Conservation (phyloP, 2,113 vertebrate genomes). For the Pica pica region DNA sequence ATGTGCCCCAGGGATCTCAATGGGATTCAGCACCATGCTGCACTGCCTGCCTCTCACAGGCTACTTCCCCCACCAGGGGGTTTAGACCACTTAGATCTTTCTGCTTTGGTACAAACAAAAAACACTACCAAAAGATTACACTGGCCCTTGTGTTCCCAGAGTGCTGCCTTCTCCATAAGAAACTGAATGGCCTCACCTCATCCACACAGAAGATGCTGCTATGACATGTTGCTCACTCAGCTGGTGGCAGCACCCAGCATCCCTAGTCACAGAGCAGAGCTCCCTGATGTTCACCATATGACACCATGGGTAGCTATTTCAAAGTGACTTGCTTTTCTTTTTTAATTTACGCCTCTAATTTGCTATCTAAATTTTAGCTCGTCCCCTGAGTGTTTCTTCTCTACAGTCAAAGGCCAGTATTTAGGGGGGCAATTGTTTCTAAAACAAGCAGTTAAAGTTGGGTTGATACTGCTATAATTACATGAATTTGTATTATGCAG, state of each 20-base stretch:
- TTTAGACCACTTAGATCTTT: neutral
- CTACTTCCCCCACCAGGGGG: accelerated
- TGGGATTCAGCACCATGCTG: neutral
- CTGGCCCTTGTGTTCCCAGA: neutral
- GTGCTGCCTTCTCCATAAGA: accelerated
- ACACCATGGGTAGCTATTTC: neutral
- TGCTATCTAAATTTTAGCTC: neutral
- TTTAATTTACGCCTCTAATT: neutral
- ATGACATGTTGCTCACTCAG: neutral
- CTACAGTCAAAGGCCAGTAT: neutral
- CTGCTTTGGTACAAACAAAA: neutral
- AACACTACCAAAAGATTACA: neutral
- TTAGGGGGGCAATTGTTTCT: neutral
- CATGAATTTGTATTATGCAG: neutral
- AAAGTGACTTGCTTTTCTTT: neutral
- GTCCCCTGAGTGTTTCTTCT: neutral
- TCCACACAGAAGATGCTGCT: neutral
- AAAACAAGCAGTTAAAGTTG: neutral
- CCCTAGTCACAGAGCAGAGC: neutral
- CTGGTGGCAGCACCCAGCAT: neutral
- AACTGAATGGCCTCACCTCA: neutral
- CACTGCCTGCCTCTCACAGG: neutral
- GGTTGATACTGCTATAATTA: neutral
- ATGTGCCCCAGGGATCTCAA: neutral
- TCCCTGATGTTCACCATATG: accelerated